Evolutionary conservation across 2,797 vertebrate species (phyloP), one percentile per base, ranked within the genome.

Genomic region (Ctenopoma multispine): DNA sequence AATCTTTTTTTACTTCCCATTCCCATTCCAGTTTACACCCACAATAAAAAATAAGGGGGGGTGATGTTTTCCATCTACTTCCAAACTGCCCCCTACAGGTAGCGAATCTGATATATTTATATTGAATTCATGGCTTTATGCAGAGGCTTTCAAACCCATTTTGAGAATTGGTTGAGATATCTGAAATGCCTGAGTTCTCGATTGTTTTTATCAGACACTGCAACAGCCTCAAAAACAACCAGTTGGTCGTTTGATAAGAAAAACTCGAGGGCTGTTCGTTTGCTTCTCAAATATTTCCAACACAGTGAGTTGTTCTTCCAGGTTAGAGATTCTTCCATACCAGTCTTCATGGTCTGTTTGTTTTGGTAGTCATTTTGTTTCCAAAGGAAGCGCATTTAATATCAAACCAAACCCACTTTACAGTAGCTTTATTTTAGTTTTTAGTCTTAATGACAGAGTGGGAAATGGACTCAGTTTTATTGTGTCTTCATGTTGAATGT

Each of bases 381-480:
- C 77, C 77, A 87, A 81, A 86, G 83, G 83, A 86, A 86, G 87
- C 80, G 44, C 77, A 83, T 87, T 83, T 56, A 79, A 49, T 41
- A 48, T 80, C 66, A 62, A 77, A 85, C 81, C 84, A 84, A 89
- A 85, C 89, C 80, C 86, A 87, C 81, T 79, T 60, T 62, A 78
- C 51, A 57, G 89, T 92, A 92, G 90, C 89, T 90, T 86, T 87
- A 81, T 68, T 87, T 90, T 72, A 77, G 75, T 84, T 79, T 47
- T 48, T 65, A 62, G 59, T 87, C 74, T 78, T 63, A 69, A 79
- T 38, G 64, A 80, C 55, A 67, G 69, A 79, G 82, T 87, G 69
- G 83, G 79, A 76, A 66, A 69, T 29, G 49, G 55, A 82, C 62
- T 81, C 55, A 49, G 79, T 59, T 61, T 68, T 78, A 80, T 75